A percentile compares a stretch with the other conserved stretches of the same genome.
phyloP scores from a whole-genome alignment of 2,797 vertebrate genomes.

The Epinephelus malabaricus region DNA sequence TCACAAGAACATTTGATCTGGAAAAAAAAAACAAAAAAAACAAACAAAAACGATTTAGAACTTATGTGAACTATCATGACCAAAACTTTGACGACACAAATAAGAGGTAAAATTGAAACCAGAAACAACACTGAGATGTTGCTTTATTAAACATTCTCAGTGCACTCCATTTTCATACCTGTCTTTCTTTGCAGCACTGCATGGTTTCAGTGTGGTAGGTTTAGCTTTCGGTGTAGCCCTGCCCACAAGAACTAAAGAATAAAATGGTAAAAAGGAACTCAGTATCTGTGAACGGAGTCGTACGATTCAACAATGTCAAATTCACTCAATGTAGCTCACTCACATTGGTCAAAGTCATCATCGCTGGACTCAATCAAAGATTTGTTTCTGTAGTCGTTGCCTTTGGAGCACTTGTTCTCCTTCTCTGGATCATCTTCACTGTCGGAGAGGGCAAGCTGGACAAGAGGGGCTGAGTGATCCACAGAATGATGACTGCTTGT shows the following conservation, averaged over 20 bases:
- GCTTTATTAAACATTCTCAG: neutral
- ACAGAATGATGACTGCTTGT: conserved; percentile 23
- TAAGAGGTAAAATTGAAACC: neutral
- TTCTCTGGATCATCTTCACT: conserved; percentile 71
- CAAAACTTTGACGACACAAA: neutral
- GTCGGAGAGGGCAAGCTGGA: conserved; percentile 35
- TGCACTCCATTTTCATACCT: conserved; percentile 45
- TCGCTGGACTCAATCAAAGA: conserved; percentile 82
- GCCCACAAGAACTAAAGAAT: conserved; percentile 69
- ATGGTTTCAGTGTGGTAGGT: conserved; percentile 33
- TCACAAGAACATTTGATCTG: conserved; percentile 70
- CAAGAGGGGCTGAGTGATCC: neutral
- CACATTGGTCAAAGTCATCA: conserved; percentile 87
- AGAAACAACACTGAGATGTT: neutral
- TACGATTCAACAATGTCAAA: neutral
- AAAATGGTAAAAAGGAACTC: conserved; percentile 5
- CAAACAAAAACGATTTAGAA: neutral
- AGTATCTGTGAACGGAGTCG: neutral
- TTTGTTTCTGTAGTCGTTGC: conserved; percentile 47
- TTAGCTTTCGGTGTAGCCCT: conserved; percentile 72
- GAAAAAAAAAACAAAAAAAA: conserved; percentile 6
- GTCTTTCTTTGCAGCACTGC: conserved; percentile 55
- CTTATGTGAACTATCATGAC: neutral
- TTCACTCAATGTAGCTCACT: conserved; percentile 63
- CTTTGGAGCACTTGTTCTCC: conserved; percentile 67